phyloP scores from a whole-genome alignment of 2,113 vertebrate genomes.

The Myrmecophaga tridactyla region DNA sequence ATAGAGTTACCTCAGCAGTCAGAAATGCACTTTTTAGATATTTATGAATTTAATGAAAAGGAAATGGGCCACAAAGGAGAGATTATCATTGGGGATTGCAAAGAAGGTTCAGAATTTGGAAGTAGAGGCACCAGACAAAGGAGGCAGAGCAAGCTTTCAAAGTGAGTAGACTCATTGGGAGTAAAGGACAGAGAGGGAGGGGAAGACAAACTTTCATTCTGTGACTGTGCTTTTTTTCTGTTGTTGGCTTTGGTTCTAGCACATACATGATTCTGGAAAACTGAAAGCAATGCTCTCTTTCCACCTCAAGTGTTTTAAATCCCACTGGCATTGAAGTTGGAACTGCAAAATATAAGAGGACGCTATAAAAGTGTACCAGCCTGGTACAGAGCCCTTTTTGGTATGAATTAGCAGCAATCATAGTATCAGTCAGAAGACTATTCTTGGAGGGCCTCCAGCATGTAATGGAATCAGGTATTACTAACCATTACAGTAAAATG shows the following conservation, averaged over 20 bases:
- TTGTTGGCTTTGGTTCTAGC: not conserved
- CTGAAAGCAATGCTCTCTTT: not conserved
- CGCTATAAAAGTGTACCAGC: not conserved
- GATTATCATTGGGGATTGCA: not conserved
- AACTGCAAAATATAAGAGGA: not conserved
- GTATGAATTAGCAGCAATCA: not conserved
- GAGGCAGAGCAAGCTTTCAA: not conserved
- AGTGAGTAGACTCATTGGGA: not conserved
- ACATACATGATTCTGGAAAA: not conserved
- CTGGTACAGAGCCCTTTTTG: not conserved
- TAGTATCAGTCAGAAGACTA: not conserved
- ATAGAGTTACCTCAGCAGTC: not conserved
- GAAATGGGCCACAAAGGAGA: not conserved
- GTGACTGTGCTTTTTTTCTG: not conserved
- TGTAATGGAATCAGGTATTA: not conserved
- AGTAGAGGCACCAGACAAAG: not conserved
- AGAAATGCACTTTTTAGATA: not conserved
- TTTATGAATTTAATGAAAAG: constrained; percentile 5
- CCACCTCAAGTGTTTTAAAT: not conserved
- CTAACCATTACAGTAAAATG: not conserved
- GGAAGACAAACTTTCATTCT: not conserved
- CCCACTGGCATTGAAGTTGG: not conserved
- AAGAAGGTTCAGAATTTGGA: not conserved
- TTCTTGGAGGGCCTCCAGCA: fast-evolving
- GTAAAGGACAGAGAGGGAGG: not conserved